Evolutionary conservation across 2,797 vertebrate genomes (phyloP), one percentile per base, ranked within the genome.

Genomic region (Catostomus latipinnis): DNA sequence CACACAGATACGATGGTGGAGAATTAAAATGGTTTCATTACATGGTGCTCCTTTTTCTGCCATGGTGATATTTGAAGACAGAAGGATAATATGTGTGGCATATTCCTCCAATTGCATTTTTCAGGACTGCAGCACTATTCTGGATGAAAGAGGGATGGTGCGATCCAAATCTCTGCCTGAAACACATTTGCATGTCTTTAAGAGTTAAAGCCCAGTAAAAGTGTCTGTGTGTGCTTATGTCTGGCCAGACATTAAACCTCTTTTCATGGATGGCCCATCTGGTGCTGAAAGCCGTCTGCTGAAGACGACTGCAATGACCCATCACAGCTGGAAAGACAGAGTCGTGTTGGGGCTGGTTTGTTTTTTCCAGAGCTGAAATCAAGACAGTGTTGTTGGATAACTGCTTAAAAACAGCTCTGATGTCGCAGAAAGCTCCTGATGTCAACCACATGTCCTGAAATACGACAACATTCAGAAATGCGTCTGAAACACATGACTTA

Each of bases 181-280:
- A 93, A 34, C 92, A 93, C 93, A 95, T 95, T 95, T 95, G 93
- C 94, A 95, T 94, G 93, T 94, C 93, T 93, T 94, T 93, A 94
- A 93, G 92, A 93, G 77, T 71, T 74, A 90, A 90, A 93, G 92
- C 92, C 91, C 83, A 87, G 78, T 69, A 61, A 72, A 71, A 71
- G 63, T 69, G 88, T 61, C 22, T 65, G 65, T 61, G 76, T 45
- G 48, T 78, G 56, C 67, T 43, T 34, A 91, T 94, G 94, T 92
- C 93, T 94, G 92, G 89, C 92, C 93, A 92, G 93, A 93, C 94
- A 96, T 96, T 95, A 95, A 93, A 82, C 93, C 91, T 85, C 92
- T 94, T 95, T 95, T 95, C 94, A 95, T 96, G 94, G 93, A 74
- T 95, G 92, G 90, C 93, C 94, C 94, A 95, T 95, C 94, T 95